Percentiles rank a stretch among this genome's conserved stretches.
phyloP scores from a whole-genome alignment of 2,888 invertebrate species.

The Pardosa pseudoannulata region DNA sequence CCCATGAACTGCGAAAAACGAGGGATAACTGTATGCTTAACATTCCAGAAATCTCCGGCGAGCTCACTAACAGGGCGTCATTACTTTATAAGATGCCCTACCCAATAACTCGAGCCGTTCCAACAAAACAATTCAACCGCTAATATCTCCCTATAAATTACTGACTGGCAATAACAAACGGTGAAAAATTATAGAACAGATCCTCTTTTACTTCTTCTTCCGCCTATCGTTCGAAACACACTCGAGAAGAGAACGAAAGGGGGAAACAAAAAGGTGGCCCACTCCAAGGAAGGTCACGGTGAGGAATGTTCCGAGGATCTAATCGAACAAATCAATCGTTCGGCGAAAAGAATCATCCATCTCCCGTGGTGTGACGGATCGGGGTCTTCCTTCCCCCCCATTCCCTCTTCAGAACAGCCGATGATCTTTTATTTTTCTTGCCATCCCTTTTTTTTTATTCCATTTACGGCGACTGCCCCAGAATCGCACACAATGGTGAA shows the following conservation, averaged over 20 bases:
- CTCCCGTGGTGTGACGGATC: constrained; percentile 32
- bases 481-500: neutral
- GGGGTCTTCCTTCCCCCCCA: constrained; percentile 24
- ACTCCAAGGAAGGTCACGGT: neutral
- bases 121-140: no score
- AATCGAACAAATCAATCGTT: constrained; percentile 53
- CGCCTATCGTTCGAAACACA: neutral
- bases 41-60: no score
- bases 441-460: neutral
- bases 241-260: neutral
- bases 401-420: neutral
- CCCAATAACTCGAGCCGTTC: no score
- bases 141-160: no score
- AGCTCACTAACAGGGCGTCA: no score
- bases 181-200: no score
- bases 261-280: neutral
- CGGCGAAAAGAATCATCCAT: constrained; percentile 43
- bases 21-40: no score
- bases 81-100: no score
- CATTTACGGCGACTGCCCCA: neutral
- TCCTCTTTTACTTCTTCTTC: no score
- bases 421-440: no score
- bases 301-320: neutral
- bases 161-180: no score
- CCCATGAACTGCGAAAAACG: no score